Evolutionary conservation across 2,888 invertebrate species (phyloP), one percentile per base, ranked within the genome.

Genomic region (Clunio marinus): DNA sequence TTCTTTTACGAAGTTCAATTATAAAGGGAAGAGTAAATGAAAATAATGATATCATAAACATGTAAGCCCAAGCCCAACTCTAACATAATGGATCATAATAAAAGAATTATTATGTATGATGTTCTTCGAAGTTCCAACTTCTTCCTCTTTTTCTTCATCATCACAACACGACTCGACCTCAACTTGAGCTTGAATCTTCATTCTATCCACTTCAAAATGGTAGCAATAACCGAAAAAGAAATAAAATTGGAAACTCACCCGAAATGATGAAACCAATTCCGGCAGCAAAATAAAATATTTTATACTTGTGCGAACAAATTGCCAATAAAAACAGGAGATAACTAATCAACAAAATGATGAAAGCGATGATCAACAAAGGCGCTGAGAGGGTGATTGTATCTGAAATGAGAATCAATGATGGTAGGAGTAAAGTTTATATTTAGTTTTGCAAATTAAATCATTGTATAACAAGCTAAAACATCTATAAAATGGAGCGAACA

Each of bases 181-280:
- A n/a, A n/a, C n/a, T n/a, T n/a, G n/a, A n/a, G n/a, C n/a, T n/a
- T n/a, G n/a, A n/a, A n/a, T n/a, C n/a, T n/a, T n/a, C n/a, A n/a
- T n/a, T n/a, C n/a, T n/a, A n/a, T n/a, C n/a, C n/a, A n/a, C n/a
- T n/a, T n/a, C n/a, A n/a, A n/a, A n/a, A n/a, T n/a, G n/a, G n/a
- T n/a, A n/a, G n/a, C n/a, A n/a, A n/a, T 41, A 3, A 15, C 2
- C 2, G 10, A 10, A 10, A 41, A 32, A 5, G 41, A 41, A 10
- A 41, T 41, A 41, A 41, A 41, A 41, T 3, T n/a, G 41, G 41
- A 41, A 51, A 73, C 82, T 82, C 78, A 93, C 93, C 93, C 80
- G 93, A 91, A 74, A 94, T 85, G 76, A 94, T 92, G 79, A 93
- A 93, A 71, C 91, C 83, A 71, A 93, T 88, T 35, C 94, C 93